A percentile compares a stretch with the other conserved stretches of the same genome.
These are phyloP conservation scores for Dorcus parallelipipedus DNA, from an alignment of 2,888 invertebrate species.

Conservation along the genomic window DNA sequence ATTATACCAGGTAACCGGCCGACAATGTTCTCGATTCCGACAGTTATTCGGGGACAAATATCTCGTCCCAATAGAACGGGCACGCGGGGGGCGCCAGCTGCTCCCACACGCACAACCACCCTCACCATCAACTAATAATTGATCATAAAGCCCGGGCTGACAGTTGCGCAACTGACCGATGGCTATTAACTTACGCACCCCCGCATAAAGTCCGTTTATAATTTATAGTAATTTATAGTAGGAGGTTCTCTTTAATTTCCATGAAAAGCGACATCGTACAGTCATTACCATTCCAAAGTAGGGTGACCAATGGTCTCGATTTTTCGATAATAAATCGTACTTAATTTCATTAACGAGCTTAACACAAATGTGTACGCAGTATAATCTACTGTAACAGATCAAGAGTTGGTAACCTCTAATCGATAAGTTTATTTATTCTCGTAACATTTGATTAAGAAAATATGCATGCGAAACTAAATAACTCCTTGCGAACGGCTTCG, in stretches of 20 bases:
- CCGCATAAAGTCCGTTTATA: slow-evolving; percentile 9
- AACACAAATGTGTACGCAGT: too few relatives aligned
- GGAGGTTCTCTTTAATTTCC: slow-evolving; percentile 10
- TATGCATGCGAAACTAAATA: slow-evolving; percentile 36
- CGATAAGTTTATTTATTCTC: too few relatives aligned
- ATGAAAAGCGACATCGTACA: slow-evolving; percentile 6
- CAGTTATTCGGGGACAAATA: slow-evolving; percentile 12
- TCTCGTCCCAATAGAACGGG: background rate
- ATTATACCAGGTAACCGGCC: slow-evolving; percentile 29
- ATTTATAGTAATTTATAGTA: slow-evolving; percentile 7
- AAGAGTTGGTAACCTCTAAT: too few relatives aligned
- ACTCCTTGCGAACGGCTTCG: slow-evolving; percentile 36
- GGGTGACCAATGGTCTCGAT: background rate
- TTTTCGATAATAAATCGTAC: too few relatives aligned
- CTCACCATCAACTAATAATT: slow-evolving; percentile 9
- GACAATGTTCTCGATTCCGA: slow-evolving; percentile 17
- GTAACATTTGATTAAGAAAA: too few relatives aligned
- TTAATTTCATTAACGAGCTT: too few relatives aligned
- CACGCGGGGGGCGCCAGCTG: slow-evolving; percentile 2
- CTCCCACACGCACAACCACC: slow-evolving; percentile 4
- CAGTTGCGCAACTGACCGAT: slow-evolving; percentile 22
- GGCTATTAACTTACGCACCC: slow-evolving; percentile 6
- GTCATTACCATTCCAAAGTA: slow-evolving; percentile 4
- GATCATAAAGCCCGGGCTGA: slow-evolving; percentile 15
- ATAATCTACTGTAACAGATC: too few relatives aligned